These are phyloP conservation scores for Dendrocopos noguchii DNA, from an alignment of 2,113 vertebrate genomes.

Conservation along the genomic window DNA sequence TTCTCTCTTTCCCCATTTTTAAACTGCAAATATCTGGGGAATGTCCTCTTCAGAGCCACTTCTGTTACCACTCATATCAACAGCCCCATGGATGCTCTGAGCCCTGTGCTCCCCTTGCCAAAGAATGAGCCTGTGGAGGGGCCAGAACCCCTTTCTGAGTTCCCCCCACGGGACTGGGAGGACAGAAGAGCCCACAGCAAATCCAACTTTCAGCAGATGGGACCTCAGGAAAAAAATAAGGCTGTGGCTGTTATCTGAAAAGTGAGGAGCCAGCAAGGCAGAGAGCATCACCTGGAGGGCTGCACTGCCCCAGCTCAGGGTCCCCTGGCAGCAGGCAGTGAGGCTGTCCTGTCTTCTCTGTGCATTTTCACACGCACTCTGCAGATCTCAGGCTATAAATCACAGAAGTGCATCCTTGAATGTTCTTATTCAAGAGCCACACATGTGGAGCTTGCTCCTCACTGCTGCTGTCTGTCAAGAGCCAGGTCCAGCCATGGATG, in stretches of 20 bases:
- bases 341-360: fast-evolving
- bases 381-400: background rate
- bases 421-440: background rate
- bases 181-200: background rate
- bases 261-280: background rate
- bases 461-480: background rate
- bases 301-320: fast-evolving
- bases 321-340: background rate
- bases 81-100: background rate
- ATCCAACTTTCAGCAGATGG: background rate
- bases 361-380: background rate
- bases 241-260: background rate
- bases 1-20: background rate
- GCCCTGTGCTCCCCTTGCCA: fast-evolving
- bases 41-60: background rate
- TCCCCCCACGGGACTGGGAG: background rate
- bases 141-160: too few relatives aligned
- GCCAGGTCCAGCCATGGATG: background rate
- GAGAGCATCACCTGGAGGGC: background rate
- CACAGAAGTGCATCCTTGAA: background rate
- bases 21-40: background rate
- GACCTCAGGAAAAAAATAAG: background rate
- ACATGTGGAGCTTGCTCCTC: background rate
- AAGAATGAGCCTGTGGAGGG: too few relatives aligned
- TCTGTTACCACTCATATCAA: background rate